phyloP scores from a whole-genome alignment of 2,113 vertebrate genomes.

The Craseonycteris thonglongyai region DNA sequence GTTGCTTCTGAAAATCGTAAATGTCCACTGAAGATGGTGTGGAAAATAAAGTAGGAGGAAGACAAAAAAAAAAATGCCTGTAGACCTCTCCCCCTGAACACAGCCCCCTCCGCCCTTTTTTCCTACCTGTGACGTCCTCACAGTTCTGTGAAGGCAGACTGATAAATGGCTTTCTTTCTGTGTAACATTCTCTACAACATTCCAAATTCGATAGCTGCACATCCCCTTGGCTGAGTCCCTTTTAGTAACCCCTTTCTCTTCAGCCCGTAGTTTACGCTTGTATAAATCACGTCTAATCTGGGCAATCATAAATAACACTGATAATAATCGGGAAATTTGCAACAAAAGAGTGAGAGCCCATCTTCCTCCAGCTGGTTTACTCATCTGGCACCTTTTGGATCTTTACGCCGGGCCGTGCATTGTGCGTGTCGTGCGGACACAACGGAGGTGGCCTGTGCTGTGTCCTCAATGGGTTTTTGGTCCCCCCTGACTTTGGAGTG shows the following conservation, averaged over 20 bases:
- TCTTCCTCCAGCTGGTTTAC: background rate
- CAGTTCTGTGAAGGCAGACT: background rate
- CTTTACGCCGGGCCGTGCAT: too few relatives aligned
- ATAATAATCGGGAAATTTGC: background rate
- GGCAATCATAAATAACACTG: background rate
- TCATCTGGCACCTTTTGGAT: background rate
- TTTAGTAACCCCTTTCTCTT: background rate
- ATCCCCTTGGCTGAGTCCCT: background rate
- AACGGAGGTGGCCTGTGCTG: background rate
- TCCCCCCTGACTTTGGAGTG: background rate
- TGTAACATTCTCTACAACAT: too few relatives aligned
- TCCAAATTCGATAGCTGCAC: background rate
- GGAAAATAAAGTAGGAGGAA: background rate
- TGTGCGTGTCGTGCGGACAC: background rate
- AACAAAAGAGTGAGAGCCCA: background rate
- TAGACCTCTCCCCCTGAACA: background rate
- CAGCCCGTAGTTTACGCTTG: background rate
- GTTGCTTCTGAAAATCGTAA: background rate
- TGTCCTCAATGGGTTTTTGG: background rate
- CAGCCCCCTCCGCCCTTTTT: background rate
- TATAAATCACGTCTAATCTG: background rate
- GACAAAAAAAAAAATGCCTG: background rate
- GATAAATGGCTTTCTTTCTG: background rate
- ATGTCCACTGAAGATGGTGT: background rate
- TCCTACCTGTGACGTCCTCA: background rate